phyloP scores from a whole-genome alignment of 1,140 invertebrate species.

The Drosophila bocqueti region DNA sequence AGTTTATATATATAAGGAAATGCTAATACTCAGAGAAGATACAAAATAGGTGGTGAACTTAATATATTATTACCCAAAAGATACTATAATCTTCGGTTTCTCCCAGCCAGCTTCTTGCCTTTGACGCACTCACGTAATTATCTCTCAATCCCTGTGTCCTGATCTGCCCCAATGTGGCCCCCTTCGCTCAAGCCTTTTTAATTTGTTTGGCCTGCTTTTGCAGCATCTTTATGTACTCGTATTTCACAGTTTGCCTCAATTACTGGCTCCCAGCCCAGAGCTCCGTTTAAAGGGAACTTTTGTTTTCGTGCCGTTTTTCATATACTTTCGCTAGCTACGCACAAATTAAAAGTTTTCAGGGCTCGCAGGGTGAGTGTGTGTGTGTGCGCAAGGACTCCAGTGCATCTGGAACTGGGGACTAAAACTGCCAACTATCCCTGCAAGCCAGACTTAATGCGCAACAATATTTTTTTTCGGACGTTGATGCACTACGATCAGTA shows the following conservation, averaged over 20 bases:
- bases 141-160: conserved; percentile 16
- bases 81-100: not conserved
- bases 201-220: conserved; percentile 49
- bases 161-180: conserved; percentile 21
- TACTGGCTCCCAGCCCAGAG: conserved; percentile 28
- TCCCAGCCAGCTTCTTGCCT: not conserved
- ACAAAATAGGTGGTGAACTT: no score
- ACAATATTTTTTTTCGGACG: conserved; percentile 43
- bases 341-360: conserved; percentile 61
- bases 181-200: conserved; percentile 22
- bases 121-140: conserved; percentile 19
- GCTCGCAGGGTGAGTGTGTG: not conserved
- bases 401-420: conserved; percentile 28
- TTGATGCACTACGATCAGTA: no score
- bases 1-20: not conserved
- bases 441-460: conserved; percentile 51
- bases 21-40: no score
- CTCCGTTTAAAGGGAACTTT: conserved; percentile 43
- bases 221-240: conserved; percentile 40
- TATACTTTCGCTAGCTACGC: conserved; percentile 58
- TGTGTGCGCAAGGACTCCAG: conserved; percentile 5
- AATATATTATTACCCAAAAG: not conserved
- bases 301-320: conserved; percentile 64
- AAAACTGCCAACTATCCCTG: conserved; percentile 48
- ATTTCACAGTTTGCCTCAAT: conserved; percentile 61